Percentiles rank a stretch among this genome's conserved stretches.
Evolutionary conservation across 2,888 invertebrate genomes (phyloP).

Genomic region (Dicranocentrus wangi): DNA sequence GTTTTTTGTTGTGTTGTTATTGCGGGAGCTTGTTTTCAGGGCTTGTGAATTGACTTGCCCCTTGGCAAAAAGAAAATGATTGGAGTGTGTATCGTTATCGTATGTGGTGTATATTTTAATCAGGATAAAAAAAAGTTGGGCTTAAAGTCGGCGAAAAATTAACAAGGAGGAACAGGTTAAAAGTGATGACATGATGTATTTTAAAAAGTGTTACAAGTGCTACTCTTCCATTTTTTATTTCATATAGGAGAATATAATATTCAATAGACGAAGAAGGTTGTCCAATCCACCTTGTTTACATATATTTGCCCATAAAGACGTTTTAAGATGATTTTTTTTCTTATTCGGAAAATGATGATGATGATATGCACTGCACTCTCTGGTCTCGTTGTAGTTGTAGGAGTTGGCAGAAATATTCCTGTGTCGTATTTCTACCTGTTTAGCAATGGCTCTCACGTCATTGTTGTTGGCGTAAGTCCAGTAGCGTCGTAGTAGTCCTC

Average conservation of each 20-base stretch:
- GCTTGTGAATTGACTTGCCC: slow-evolving; percentile 55
- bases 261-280: background rate
- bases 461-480: slow-evolving; percentile 62
- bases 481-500: slow-evolving; percentile 55
- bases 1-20: background rate
- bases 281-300: too few species aligned
- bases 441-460: slow-evolving; percentile 48
- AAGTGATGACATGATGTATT: slow-evolving; percentile 60
- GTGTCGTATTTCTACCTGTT: slow-evolving; percentile 30
- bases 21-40: background rate
- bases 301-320: too few species aligned
- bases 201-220: background rate
- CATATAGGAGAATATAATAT: slow-evolving; percentile 11
- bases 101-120: slow-evolving; percentile 53
- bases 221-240: slow-evolving; percentile 4
- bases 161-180: slow-evolving; percentile 28
- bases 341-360: too few species aligned
- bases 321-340: too few species aligned
- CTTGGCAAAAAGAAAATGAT: slow-evolving; percentile 47
- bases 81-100: slow-evolving; percentile 13
- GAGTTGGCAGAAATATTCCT: too few species aligned
- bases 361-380: too few species aligned
- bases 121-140: slow-evolving; percentile 26
- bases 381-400: too few species aligned
- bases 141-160: slow-evolving; percentile 21